These are phyloP conservation scores for Callinectes sapidus DNA, from an alignment of 2,888 invertebrate species.

Conservation along the genomic window DNA sequence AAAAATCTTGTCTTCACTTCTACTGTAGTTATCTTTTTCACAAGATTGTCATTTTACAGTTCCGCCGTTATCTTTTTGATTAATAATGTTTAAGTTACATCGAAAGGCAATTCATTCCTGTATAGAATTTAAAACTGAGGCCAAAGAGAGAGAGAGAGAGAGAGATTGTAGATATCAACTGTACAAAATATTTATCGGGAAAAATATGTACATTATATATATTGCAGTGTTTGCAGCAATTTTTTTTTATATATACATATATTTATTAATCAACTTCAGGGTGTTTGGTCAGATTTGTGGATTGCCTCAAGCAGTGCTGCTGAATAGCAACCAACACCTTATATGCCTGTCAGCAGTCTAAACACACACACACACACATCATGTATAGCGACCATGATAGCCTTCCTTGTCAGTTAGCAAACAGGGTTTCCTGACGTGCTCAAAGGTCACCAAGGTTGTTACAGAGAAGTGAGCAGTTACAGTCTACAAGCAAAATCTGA, in stretches of 20 bases:
- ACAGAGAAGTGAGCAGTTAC: no score
- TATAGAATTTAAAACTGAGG: background rate
- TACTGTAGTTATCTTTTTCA: no score
- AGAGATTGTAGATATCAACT: background rate
- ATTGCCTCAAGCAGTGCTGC: background rate
- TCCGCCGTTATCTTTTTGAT: background rate
- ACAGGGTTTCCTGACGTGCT: no score
- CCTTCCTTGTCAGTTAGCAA: no score
- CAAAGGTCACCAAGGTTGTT: no score
- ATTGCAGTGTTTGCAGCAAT: background rate
- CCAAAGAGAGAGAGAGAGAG: constrained; percentile 10
- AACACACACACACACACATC: no score
- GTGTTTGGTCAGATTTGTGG: background rate
- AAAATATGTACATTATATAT: background rate
- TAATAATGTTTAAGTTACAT: background rate
- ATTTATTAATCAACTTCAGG: background rate
- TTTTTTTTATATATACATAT: background rate
- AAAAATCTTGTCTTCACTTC: background rate
- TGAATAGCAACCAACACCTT: background rate
- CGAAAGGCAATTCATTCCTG: background rate
- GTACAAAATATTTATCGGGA: background rate
- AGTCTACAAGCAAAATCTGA: no score
- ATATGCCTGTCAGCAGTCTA: no score
- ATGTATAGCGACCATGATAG: no score
- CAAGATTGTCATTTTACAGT: background rate